Percentiles rank a stretch among this genome's conserved stretches.
Conservation (phyloP, 1,140 invertebrate genomes). For the Tachypleus tridentatus region DNA sequence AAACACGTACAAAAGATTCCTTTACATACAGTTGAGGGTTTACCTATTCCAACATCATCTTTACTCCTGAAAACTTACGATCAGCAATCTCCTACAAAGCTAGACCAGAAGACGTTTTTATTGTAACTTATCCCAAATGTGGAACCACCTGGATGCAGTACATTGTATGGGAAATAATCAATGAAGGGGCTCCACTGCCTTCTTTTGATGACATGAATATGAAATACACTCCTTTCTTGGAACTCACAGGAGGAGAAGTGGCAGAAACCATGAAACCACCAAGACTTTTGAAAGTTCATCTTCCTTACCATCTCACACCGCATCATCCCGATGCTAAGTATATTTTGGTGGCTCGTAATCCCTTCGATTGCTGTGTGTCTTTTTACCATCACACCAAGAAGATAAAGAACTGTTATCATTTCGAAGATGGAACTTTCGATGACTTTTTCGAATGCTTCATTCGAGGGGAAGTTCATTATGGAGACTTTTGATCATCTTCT, state of each 20-base stretch:
- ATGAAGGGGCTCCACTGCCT: not conserved
- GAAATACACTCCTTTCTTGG: constrained; percentile 6
- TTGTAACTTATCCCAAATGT: constrained; percentile 33
- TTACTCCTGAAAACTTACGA: constrained; percentile 1
- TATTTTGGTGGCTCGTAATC: constrained; percentile 66
- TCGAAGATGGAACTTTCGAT: constrained; percentile 8
- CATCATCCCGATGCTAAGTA: constrained; percentile 35
- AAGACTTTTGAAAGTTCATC: constrained; percentile 48
- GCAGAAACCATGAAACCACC: not conserved
- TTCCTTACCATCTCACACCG: constrained; percentile 57
- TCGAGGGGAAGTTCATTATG: constrained; percentile 15
- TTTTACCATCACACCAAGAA: constrained; percentile 60
- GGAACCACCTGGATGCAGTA: constrained; percentile 16
- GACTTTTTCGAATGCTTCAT: constrained; percentile 19
- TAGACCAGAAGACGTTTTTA: constrained; percentile 29
- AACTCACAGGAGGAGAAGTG: not conserved
- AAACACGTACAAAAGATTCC: no score
- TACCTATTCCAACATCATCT: not conserved
- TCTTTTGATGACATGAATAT: not conserved
- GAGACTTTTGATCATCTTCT: constrained; percentile 20
- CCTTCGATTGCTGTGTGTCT: constrained; percentile 71
- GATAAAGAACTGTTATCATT: not conserved
- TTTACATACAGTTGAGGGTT: not conserved
- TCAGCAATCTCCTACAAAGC: constrained; percentile 16
- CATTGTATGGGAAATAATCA: constrained; percentile 10